Evolutionary conservation across 2,113 vertebrate species (phyloP), one percentile per base, ranked within the genome.

Genomic region (Grammatotria lemairii): DNA sequence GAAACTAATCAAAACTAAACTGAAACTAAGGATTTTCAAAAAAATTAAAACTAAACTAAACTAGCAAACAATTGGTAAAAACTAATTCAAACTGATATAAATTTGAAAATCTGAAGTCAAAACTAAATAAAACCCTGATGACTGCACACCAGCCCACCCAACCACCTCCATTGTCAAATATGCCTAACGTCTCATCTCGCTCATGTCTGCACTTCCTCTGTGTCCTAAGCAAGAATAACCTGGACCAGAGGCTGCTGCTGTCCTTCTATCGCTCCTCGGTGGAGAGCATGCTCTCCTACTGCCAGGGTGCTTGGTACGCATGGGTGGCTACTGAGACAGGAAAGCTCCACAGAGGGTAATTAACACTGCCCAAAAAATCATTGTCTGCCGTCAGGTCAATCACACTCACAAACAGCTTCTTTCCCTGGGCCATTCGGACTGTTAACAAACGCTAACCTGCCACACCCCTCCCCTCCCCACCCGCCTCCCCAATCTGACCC

Each of bases 311-410:
- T 60, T 60, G 26, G 23, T 58, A 58, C 7, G 13, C 55, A 58
- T 16, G 55, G 26, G 57, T 16, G 26, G 4, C 55, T 31, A 60
- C 5, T 60, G 57, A 60, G 26, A 17, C 57, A 31, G 57, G 26
- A 60, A 60, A 31, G 57, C 57, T 60, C 57, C 57, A 60, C 26
- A 3, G 2, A 10, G 14, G 14, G 57, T 31, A 60, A 60, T 31
- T 31, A 60, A 60, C 57, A 60, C 57, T 60, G 57, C 14, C 26
- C 26, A 9, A 60, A 31, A 60, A 10, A 60, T 60, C 8, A 9
- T 9, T 31, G 57, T 31, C 57, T 60, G 57, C 57, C 14, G 0
- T 60, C 26, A 1, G 26, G 0, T 31, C 26, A 31, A 17, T 60
- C 57, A 9, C 8, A 17, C 55, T 58, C 55, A 58, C 55, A 6